Percentiles rank a stretch among this genome's conserved stretches.
Evolutionary conservation across 2,797 vertebrate species (phyloP).

Genomic region (Jordanella pulchra): DNA sequence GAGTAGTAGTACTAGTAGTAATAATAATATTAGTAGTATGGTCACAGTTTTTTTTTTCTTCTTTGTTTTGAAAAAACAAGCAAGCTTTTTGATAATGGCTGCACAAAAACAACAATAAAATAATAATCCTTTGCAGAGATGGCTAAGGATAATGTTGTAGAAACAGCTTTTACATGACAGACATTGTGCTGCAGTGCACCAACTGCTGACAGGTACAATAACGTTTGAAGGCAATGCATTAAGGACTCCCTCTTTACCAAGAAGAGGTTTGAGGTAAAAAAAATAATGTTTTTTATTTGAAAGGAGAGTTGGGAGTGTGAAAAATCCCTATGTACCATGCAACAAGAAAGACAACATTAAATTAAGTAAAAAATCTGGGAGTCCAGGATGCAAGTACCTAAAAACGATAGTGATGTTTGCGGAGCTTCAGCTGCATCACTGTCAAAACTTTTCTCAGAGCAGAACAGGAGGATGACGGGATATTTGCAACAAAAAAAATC

Average conservation of each 20-base stretch:
- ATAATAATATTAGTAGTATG: constrained; percentile 79
- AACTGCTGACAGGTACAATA: constrained; percentile 77
- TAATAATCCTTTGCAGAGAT: constrained; percentile 72
- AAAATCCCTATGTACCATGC: constrained; percentile 65
- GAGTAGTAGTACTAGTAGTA: constrained; percentile 78
- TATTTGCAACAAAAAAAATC: constrained; percentile 34
- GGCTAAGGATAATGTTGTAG: constrained; percentile 78
- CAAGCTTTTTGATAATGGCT: constrained; percentile 74
- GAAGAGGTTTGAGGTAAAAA: constrained; percentile 69
- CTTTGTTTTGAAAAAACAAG: constrained; percentile 79
- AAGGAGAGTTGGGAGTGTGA: constrained; percentile 27
- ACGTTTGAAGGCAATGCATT: constrained; percentile 78
- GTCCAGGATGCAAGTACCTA: constrained; percentile 79
- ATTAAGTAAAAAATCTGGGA: constrained; percentile 62
- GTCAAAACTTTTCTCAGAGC: constrained; percentile 72
- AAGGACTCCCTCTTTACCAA: constrained; percentile 72
- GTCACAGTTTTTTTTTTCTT: constrained; percentile 85
- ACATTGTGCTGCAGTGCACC: constrained; percentile 86
- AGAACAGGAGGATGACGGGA: constrained; percentile 68
- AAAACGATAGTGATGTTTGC: constrained; percentile 69
- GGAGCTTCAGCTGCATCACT: constrained; percentile 76
- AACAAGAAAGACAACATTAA: constrained; percentile 63
- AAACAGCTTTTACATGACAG: constrained; percentile 83
- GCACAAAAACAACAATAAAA: constrained; percentile 35
- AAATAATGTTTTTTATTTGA: constrained; percentile 52